These are phyloP conservation scores for Lagria hirta DNA, from an alignment of 2,888 invertebrate genomes.

Conservation along the genomic window DNA sequence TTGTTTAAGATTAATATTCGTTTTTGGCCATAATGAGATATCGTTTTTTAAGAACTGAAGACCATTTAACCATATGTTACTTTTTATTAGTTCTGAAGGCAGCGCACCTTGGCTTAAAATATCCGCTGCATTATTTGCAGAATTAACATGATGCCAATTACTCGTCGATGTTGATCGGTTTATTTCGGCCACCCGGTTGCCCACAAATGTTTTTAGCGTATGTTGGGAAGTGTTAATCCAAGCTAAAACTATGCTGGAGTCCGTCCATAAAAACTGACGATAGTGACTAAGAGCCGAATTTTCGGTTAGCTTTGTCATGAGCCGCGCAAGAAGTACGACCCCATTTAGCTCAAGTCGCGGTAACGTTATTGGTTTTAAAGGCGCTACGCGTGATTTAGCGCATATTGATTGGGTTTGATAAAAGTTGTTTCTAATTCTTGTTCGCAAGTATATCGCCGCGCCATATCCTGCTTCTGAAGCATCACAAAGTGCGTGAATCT, in stretches of 20 bases:
- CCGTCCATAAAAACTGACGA: conserved; percentile 28
- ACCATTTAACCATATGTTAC: too few relatives aligned
- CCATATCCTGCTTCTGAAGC: conserved; percentile 28
- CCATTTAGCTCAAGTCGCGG: conserved; percentile 20
- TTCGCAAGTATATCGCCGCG: conserved; percentile 20
- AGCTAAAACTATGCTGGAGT: conserved; percentile 30
- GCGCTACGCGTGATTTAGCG: conserved; percentile 26
- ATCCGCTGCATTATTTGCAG: conserved; percentile 28
- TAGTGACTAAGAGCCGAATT: conserved; percentile 8
- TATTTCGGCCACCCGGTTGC: conserved; percentile 28
- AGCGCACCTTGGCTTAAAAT: conserved; percentile 15
- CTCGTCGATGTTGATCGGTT: conserved; percentile 8
- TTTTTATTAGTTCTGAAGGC: conserved; percentile 3
- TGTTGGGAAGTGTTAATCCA: conserved; percentile 26
- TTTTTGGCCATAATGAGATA: too few relatives aligned
- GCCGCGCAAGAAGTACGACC: conserved; percentile 1
- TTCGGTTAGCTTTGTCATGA: conserved; percentile 11
- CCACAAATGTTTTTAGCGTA: conserved; percentile 28
- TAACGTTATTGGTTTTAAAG: conserved; percentile 23
- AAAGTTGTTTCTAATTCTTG: not conserved
- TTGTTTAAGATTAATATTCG: too few relatives aligned
- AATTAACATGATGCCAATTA: conserved; percentile 26
- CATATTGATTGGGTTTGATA: conserved; percentile 7
- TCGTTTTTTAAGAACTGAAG: too few relatives aligned
- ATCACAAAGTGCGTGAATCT: conserved; percentile 32